Percentiles rank a stretch among this genome's conserved stretches.
Conservation (phyloP, 2,888 invertebrate genomes). For the Parnassius smintheus region DNA sequence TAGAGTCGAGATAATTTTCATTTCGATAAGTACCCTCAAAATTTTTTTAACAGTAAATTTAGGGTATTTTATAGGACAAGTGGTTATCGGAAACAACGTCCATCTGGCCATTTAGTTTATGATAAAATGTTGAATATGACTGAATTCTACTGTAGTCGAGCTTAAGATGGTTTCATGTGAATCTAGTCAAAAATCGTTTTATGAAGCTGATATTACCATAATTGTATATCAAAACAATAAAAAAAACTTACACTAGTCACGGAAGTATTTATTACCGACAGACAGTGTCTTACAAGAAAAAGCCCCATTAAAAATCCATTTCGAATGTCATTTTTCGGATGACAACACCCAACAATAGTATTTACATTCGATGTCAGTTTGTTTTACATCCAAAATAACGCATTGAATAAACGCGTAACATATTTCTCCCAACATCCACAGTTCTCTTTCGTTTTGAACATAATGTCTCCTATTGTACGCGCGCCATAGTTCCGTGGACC, state of each 20-base stretch:
- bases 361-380: constrained; percentile 80
- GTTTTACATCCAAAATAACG: constrained; percentile 77
- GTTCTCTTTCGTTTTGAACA: constrained; percentile 63
- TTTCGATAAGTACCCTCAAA: no score
- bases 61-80: no score
- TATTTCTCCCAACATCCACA: constrained; percentile 69
- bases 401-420: constrained; percentile 74
- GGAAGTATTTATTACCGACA: constrained; percentile 43
- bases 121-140: no score
- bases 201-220: background rate
- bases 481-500: constrained; percentile 68
- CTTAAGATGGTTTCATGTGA: no score
- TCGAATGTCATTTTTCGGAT: constrained; percentile 68
- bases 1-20: no score
- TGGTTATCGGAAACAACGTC: no score
- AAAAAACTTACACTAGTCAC: constrained; percentile 36
- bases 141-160: no score
- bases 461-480: constrained; percentile 69
- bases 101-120: no score
- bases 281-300: constrained; percentile 58
- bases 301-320: constrained; percentile 72
- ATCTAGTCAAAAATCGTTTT: background rate
- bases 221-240: constrained; percentile 3
- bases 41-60: no score
- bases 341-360: constrained; percentile 76